These are phyloP conservation scores for Etheostoma perlongum DNA, from an alignment of 2,797 vertebrate species.

Conservation along the genomic window DNA sequence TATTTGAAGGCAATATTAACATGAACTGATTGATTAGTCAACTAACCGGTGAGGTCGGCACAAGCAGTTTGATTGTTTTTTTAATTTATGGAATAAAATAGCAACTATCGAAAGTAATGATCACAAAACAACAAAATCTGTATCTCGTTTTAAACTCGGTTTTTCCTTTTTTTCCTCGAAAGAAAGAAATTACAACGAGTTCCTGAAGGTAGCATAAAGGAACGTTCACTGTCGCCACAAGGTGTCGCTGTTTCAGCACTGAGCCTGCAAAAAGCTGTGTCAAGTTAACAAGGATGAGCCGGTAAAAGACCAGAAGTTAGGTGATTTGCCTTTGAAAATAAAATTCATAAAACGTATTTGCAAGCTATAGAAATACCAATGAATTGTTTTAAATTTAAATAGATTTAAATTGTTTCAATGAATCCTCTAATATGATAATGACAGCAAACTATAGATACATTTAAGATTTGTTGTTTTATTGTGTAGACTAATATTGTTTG, in stretches of 20 bases:
- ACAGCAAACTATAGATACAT: background rate
- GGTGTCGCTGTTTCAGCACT: constrained; percentile 13
- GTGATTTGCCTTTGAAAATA: background rate
- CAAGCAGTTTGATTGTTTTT: background rate
- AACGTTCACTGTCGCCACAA: background rate
- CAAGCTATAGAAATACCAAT: background rate
- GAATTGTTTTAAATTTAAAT: background rate
- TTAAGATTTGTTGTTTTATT: background rate
- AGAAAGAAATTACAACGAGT: fast-evolving
- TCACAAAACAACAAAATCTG: background rate
- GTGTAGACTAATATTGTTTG: background rate
- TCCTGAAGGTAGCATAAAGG: background rate
- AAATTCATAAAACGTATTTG: background rate
- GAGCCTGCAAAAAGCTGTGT: background rate
- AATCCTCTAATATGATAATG: background rate
- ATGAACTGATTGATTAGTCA: too few relatives aligned
- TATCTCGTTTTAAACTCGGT: background rate
- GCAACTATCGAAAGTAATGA: background rate
- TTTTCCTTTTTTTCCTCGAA: background rate
- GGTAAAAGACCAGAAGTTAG: fast-evolving
- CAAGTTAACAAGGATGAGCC: background rate
- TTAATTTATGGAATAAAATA: background rate
- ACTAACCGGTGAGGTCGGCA: too few relatives aligned
- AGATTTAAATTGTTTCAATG: background rate
- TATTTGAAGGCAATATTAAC: background rate